These are phyloP conservation scores for Copsychus sechellarum DNA, from an alignment of 2,113 vertebrate species.

Conservation along the genomic window DNA sequence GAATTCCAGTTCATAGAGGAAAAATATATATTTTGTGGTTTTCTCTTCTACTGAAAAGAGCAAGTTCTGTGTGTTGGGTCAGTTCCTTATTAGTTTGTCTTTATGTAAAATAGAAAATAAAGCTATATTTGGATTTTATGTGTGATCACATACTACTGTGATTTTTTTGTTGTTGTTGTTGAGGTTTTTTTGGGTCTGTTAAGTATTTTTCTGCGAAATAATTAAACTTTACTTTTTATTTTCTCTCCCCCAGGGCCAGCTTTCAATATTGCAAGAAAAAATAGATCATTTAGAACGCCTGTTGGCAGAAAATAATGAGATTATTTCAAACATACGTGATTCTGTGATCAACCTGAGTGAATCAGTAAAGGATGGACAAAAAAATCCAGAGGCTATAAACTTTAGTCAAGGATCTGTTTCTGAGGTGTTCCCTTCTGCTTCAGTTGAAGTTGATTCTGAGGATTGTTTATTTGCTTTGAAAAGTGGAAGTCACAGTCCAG, in stretches of 20 bases:
- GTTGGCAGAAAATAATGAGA: constrained; percentile 89
- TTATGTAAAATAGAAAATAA: neutral
- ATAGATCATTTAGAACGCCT: constrained; percentile 89
- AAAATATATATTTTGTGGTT: neutral
- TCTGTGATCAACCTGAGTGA: constrained; percentile 84
- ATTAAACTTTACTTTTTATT: neutral
- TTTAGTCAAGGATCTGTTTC: constrained; percentile 71
- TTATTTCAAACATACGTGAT: constrained; percentile 88
- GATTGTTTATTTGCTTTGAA: constrained; percentile 77
- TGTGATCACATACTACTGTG: neutral
- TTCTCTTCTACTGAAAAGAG: neutral
- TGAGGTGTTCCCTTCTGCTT: constrained; percentile 50
- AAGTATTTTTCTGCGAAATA: neutral
- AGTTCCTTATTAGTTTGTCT: neutral
- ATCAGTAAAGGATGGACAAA: constrained; percentile 77
- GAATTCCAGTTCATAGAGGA: neutral
- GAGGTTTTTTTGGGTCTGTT: neutral
- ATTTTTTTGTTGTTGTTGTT: neutral
- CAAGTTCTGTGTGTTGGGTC: neutral
- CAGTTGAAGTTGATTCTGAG: constrained; percentile 61
- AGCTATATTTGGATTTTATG: neutral
- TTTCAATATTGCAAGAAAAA: constrained; percentile 88
- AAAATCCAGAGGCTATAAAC: constrained; percentile 70
- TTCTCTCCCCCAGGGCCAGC: constrained; percentile 77
- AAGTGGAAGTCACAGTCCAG: constrained; percentile 57